Evolutionary conservation across 2,113 vertebrate genomes (phyloP).

Genomic region (Leptocoma aspasia): DNA sequence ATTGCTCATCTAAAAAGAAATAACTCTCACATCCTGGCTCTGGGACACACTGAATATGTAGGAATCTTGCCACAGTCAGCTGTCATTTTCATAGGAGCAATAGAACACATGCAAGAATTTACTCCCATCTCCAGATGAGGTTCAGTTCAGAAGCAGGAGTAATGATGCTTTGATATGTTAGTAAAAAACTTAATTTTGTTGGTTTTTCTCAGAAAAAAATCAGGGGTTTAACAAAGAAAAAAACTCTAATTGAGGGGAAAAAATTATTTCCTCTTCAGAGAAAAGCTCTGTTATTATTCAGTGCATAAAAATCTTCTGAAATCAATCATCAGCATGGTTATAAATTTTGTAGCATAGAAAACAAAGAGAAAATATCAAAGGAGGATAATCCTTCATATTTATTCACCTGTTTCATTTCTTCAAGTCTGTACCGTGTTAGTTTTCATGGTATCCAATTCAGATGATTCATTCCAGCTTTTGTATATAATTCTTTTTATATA

Average conservation of each 20-base stretch:
- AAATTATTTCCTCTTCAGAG: background rate
- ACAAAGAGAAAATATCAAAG: background rate
- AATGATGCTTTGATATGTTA: background rate
- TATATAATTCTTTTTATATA: background rate
- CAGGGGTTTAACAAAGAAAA: background rate
- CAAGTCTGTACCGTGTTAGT: background rate
- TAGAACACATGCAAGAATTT: background rate
- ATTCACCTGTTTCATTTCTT: background rate
- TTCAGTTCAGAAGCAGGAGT: background rate
- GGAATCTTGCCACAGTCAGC: background rate
- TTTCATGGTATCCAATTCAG: background rate
- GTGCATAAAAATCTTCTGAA: background rate
- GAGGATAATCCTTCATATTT: background rate
- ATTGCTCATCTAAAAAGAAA: background rate
- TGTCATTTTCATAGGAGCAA: background rate
- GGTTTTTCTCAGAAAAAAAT: background rate
- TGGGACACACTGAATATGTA: background rate
- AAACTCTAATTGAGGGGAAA: fast-evolving
- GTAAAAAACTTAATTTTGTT: background rate
- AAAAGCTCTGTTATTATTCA: background rate
- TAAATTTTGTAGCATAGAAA: background rate
- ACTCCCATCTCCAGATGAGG: background rate
- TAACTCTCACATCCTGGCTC: background rate
- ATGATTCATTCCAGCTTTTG: background rate
- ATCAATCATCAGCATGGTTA: background rate